phyloP scores from a whole-genome alignment of 2,888 invertebrate genomes.

The Trichacis sp. region DNA sequence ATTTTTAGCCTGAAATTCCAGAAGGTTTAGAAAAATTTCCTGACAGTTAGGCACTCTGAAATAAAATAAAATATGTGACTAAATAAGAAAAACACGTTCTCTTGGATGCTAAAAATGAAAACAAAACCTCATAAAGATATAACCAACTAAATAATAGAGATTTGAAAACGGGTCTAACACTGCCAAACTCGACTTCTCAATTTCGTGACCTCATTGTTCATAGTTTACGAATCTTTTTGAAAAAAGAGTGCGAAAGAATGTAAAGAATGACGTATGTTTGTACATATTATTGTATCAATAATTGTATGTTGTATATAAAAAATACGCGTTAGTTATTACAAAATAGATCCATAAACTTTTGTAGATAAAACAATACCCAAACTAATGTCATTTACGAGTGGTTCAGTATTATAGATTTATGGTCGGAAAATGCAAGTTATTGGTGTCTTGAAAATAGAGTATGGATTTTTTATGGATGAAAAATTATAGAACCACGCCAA shows the following conservation, averaged over 20 bases:
- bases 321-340: neutral
- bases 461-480: no score
- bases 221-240: neutral
- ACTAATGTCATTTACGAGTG: conserved; percentile 19
- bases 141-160: no score
- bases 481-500: no score
- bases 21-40: no score
- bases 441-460: neutral
- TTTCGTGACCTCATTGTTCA: neutral
- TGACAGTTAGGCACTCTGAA: no score
- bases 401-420: conserved; percentile 52
- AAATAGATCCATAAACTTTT: neutral
- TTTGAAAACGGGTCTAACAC: no score
- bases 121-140: no score
- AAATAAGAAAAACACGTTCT: no score
- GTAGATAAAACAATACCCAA: neutral
- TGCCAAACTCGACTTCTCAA: neutral
- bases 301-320: conserved; percentile 1
- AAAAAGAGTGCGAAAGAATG: neutral
- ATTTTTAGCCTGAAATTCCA: no score
- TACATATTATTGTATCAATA: neutral
- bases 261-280: neutral
- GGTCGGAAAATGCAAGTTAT: conserved; percentile 16
- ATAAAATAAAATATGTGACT: no score
- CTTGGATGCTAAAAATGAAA: no score